Percentiles rank a stretch among this genome's conserved stretches.
These are phyloP conservation scores for Apostichopus leukothele DNA, from an alignment of 53 echinoderm and acorn worm species.

Conservation along the genomic window DNA sequence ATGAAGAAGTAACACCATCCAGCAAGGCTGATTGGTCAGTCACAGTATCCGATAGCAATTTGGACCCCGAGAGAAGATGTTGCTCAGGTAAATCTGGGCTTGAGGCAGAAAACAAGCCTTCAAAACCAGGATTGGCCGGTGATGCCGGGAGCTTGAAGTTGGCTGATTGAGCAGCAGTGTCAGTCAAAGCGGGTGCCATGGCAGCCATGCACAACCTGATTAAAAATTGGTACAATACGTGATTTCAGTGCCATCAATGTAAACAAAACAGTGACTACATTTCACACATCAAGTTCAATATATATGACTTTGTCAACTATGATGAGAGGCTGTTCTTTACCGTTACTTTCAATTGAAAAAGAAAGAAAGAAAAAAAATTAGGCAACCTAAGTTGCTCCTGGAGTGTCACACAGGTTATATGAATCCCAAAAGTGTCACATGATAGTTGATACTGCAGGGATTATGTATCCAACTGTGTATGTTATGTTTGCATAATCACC, in stretches of 20 bases:
- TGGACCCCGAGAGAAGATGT: slow-evolving; percentile 1
- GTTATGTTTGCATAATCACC: neutral
- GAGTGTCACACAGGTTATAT: too few relatives aligned
- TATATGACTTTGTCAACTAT: too few relatives aligned
- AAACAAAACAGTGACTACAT: slow-evolving; percentile 53
- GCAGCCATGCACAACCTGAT: slow-evolving; percentile 96
- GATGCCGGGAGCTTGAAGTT: slow-evolving; percentile 97
- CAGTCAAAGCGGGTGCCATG: slow-evolving; percentile 99
- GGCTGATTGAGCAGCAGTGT: slow-evolving; percentile 95
- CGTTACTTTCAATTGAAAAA: too few relatives aligned
- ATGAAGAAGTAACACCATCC: neutral
- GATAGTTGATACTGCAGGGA: neutral
- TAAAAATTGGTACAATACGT: slow-evolving; percentile 55
- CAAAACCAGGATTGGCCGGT: slow-evolving; percentile 81
- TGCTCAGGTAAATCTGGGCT: slow-evolving; percentile 79
- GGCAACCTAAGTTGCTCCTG: too few relatives aligned
- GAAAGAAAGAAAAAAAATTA: too few relatives aligned
- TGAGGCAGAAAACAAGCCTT: slow-evolving; percentile 72
- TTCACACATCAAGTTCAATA: neutral
- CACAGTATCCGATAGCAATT: neutral
- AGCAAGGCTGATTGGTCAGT: neutral
- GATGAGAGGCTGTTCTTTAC: too few relatives aligned
- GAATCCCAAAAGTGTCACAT: too few relatives aligned
- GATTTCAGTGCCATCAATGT: slow-evolving; percentile 47
- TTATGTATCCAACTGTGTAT: neutral